Base-by-base conservation (phyloP, 2,113 vertebrate genomes). In the Herpetotheres cachinnans region DNA sequence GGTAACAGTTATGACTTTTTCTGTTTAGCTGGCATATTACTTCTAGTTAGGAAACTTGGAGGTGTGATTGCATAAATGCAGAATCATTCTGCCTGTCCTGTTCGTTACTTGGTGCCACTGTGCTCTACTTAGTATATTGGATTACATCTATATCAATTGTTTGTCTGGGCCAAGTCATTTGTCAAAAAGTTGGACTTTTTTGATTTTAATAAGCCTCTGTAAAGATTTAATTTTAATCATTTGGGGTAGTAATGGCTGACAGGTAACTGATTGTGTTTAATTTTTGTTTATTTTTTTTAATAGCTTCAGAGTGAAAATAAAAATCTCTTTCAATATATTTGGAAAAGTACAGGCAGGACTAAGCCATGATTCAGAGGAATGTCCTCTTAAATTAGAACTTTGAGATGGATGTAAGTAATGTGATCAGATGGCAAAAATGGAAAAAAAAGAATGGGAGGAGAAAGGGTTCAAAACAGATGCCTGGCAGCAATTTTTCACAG, bases 301-400 rank as follows among this genome's bases (percentile, higher is more conserved):
- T 46, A 82, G 6, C 26, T 84, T 65, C 22, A 58, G 15, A 73
- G 10, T 66, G 32, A 80, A 78, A 80, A 47, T 77, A 66, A 83
- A 85, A 85, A 24, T 59, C 7, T 73, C 12, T 80, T 83, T 88
- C 14, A 42, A 7, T 86, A 3, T n/a, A 52, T 42, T 73, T 91
- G 47, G 38, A 77, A 84, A 90, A 66, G 71, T 90, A n/a, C 34
- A 11, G 34, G 80, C 92, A 95, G 94, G 78, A 70, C 73, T 86
- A 93, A 87, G 32, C 24, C 20, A 25, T 93, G 69, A 95, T 96
- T 96, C 89, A 95, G 79, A 86, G 46, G 44, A 94, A 97, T 94
- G 93, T 96, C 87, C 85, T 97, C 86, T 95, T 96, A 95, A 96
- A 97, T 97, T 94, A 95, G 58, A 79, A 55, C 30, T 92, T 94